These are phyloP conservation scores for Samia ricini DNA, from an alignment of 1,140 invertebrate species.

Conservation along the genomic window DNA sequence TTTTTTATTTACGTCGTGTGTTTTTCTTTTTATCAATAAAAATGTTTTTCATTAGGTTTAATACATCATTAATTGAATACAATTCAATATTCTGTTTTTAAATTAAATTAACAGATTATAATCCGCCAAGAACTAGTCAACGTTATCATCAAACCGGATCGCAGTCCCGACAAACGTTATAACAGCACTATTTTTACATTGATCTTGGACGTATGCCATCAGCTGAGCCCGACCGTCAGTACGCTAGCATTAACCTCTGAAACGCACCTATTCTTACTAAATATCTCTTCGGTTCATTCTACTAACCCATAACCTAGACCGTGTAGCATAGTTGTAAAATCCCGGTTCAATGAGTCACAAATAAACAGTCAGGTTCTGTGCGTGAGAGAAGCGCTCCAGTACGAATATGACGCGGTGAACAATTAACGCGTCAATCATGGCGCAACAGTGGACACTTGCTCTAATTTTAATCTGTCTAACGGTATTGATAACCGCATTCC, in stretches of 20 bases:
- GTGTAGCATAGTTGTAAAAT: conserved; percentile 48
- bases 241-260: conserved; percentile 60
- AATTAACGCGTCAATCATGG: conserved; percentile 61
- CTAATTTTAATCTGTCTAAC: conserved; percentile 68
- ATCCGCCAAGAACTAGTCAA: conserved; percentile 44
- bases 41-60: no score
- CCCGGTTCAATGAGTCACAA: conserved; percentile 52
- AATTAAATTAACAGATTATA: background rate
- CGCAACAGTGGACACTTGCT: conserved; percentile 64
- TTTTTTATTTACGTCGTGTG: no score
- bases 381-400: conserved; percentile 56
- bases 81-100: no score
- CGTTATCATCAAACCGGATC: conserved; percentile 48
- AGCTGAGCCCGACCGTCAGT: conserved; percentile 53
- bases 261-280: conserved; percentile 56
- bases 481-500: conserved; percentile 73
- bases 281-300: conserved; percentile 25
- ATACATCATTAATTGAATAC: no score
- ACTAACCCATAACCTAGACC: conserved; percentile 38
- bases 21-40: no score
- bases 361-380: conserved; percentile 48
- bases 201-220: conserved; percentile 66
- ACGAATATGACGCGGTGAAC: conserved; percentile 63
- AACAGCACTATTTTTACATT: conserved; percentile 70
- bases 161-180: conserved; percentile 62